A percentile compares a stretch with the other conserved stretches of the same genome.
Conservation (phyloP, 2,113 vertebrate genomes). For the Scytalopus superciliaris region DNA sequence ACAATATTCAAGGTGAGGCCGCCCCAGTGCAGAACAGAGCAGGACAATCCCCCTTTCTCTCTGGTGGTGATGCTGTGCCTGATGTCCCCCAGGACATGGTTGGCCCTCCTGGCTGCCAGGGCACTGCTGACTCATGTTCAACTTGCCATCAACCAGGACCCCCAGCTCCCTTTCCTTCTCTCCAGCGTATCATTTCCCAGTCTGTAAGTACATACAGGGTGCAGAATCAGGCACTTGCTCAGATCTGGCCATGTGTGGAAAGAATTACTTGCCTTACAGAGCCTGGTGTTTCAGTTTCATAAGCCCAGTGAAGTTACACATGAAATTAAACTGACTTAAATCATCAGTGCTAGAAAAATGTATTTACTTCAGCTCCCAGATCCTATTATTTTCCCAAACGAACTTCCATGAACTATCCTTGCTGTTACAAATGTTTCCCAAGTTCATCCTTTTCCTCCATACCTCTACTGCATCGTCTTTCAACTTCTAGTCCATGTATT, state of each 20-base stretch:
- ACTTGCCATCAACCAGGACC: not conserved
- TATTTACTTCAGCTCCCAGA: not conserved
- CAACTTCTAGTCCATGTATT: not conserved
- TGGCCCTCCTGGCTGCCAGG: not conserved
- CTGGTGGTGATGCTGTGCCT: accelerated
- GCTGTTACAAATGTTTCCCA: not conserved
- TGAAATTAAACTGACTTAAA: not conserved
- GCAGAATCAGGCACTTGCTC: not conserved
- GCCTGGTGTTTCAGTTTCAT: not conserved
- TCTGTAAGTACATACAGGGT: not conserved
- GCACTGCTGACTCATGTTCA: not conserved
- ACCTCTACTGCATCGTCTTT: not conserved
- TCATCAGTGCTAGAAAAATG: not conserved
- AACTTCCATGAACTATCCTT: not conserved
- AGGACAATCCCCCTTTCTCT: not conserved
- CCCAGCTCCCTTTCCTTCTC: not conserved
- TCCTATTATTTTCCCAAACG: not conserved
- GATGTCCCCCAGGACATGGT: too few species aligned
- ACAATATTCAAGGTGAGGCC: not conserved
- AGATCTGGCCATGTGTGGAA: not conserved
- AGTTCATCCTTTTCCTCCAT: not conserved
- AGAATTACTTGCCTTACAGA: not conserved
- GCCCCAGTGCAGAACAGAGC: not conserved
- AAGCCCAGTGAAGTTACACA: not conserved
- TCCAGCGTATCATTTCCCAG: not conserved